Evolutionary conservation across 2,113 vertebrate genomes (phyloP), one percentile per base, ranked within the genome.

Genomic region (Coregonus clupeaformis): DNA sequence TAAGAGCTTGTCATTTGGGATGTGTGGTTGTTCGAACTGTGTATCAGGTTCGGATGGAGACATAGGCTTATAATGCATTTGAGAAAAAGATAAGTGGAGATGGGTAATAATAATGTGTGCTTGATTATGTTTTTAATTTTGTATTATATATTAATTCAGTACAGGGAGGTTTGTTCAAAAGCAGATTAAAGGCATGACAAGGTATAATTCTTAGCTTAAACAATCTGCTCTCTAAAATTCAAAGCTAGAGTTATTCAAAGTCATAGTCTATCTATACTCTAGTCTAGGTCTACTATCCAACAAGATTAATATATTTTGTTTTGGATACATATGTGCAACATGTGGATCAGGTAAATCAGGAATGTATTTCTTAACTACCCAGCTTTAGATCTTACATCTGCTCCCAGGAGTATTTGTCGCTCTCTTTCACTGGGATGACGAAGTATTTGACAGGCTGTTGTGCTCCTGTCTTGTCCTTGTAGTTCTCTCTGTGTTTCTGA

Each of bases 401-500:
- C 14, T 72, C 12, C 32, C 6, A 16, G 2, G 64, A n/a, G 22
- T 24, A 63, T 42, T 59, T 75, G 62, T 69, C 13, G 13, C n/a
- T 55, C 9, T 71, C 59, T 1, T 13, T 71, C 36, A 62, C 67
- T 0, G 93, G 91, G 71, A 94, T 66, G 66, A 89, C 49, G 3
- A 94, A 94, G 83, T 89, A 90, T 3, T 88, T 86, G 2, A 92
- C 84, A 4, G 3, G 32, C 5, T 77, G 55, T 9, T 84, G 55
- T 0, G 3, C 77, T 47, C 91, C 86, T 0, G 88, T 93, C 84
- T 79, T 92, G 83, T 94, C 92, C 29, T 0, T 59, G 77, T 93
- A 94, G 70, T 86, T 71, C 5, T 84, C 74, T 0, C 88, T 78
- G 32, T 94, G 93, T 77, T 86, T 75, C 79, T 94, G 92, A 1